Conservation (phyloP, 1,140 invertebrate genomes). For the Drusus annulatus region DNA sequence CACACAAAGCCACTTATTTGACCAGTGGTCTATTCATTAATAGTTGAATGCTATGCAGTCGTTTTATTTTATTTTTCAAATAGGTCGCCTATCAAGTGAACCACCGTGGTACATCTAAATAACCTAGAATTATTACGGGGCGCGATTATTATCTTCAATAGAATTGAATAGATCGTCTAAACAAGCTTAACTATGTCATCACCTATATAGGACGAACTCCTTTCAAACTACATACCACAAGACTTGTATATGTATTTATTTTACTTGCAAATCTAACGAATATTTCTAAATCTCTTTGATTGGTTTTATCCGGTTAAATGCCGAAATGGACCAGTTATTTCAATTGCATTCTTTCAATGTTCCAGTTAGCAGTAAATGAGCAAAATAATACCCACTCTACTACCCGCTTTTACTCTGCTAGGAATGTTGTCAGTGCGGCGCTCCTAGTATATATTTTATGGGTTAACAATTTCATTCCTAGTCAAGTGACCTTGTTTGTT, state of each 20-base stretch:
- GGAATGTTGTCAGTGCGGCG: background rate
- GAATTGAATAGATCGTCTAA: too few species aligned
- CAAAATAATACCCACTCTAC: too few species aligned
- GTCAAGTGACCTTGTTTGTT: background rate
- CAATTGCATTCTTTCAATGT: too few species aligned
- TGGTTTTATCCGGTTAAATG: too few species aligned
- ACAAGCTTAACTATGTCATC: too few species aligned
- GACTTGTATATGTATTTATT: too few species aligned
- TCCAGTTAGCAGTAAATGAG: too few species aligned
- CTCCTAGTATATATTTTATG: background rate
- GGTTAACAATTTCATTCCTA: slow-evolving; percentile 9
- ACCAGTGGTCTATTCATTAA: background rate
- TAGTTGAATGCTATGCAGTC: background rate
- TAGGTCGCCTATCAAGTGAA: background rate
- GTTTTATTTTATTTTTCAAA: background rate
- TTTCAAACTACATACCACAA: background rate
- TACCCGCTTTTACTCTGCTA: too few species aligned
- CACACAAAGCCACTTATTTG: background rate
- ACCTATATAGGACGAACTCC: too few species aligned
- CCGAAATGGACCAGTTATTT: too few species aligned
- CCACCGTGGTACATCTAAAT: background rate
- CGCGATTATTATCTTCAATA: background rate
- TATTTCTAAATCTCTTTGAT: too few species aligned
- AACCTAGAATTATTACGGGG: background rate
- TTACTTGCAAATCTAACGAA: too few species aligned